Evolutionary conservation across 2,888 invertebrate genomes (phyloP).

Genomic region (Aromia moschata): DNA sequence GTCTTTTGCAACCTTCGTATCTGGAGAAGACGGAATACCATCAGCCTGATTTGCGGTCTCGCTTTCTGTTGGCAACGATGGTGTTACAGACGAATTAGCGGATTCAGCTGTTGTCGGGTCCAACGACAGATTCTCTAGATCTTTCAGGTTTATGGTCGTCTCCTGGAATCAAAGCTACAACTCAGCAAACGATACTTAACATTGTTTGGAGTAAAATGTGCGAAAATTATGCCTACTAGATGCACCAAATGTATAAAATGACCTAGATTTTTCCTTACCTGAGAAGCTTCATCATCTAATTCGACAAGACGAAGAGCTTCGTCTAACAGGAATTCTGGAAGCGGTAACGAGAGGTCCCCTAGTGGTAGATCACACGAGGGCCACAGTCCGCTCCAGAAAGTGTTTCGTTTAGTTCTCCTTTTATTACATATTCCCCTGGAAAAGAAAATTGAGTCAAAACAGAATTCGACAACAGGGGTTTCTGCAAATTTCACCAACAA

Average conservation of each 20-base stretch:
- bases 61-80: constrained; percentile 26
- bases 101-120: constrained; percentile 31
- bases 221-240: no score
- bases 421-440: constrained; percentile 72
- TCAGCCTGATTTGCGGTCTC: constrained; percentile 28
- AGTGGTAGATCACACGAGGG: constrained; percentile 68
- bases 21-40: constrained; percentile 30
- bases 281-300: constrained; percentile 70
- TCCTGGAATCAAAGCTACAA: constrained; percentile 45
- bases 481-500: no score
- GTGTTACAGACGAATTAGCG: constrained; percentile 13
- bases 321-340: constrained; percentile 74
- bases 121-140: constrained; percentile 52
- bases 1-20: constrained; percentile 45
- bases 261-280: constrained; percentile 63
- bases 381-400: constrained; percentile 55
- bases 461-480: no score
- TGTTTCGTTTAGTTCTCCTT: constrained; percentile 54
- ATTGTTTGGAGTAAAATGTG: no score
- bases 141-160: constrained; percentile 52
- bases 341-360: constrained; percentile 65
- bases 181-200: neutral
- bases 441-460: no score
- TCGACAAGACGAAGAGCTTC: constrained; percentile 80
- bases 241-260: no score